phyloP scores from a whole-genome alignment of 2,797 vertebrate species.

The Parotocinclus haroldoi region DNA sequence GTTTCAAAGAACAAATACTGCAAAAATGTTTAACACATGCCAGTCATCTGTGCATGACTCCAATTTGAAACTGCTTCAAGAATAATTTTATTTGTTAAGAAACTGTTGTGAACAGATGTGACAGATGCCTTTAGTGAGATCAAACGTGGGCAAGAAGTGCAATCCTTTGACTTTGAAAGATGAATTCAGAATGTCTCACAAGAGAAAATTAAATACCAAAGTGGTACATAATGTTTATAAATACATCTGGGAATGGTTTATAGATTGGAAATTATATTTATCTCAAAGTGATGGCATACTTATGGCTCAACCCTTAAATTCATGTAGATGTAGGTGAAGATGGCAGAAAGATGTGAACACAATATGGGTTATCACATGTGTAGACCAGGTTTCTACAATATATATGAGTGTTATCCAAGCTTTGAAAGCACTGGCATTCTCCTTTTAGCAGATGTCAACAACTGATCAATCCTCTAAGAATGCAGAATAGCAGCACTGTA shows the following conservation, averaged over 20 bases:
- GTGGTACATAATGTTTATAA: conserved; percentile 1
- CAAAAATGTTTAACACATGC: conserved; percentile 26
- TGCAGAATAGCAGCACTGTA: conserved; percentile 19
- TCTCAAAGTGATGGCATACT: neutral
- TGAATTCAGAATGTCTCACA: neutral
- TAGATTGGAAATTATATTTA: conserved; percentile 1
- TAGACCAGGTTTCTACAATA: conserved; percentile 33
- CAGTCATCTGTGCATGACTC: conserved; percentile 10
- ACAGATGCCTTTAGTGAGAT: neutral
- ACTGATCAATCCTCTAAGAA: neutral
- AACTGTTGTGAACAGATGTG: conserved; percentile 3
- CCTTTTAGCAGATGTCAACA: conserved; percentile 32
- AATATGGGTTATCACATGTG: conserved; percentile 25
- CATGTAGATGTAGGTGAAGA: conserved; percentile 4
- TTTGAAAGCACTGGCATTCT: conserved; percentile 18
- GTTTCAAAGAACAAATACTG: conserved; percentile 26
- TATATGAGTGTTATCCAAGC: conserved; percentile 14
- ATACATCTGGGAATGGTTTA: conserved; percentile 20
- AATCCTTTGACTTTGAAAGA: neutral
- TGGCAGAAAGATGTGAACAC: conserved; percentile 9
- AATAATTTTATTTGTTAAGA: neutral
- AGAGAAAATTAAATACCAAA: neutral
- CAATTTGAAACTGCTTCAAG: neutral
- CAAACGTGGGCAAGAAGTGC: neutral
- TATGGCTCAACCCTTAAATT: neutral